Base-by-base conservation (phyloP, 2,888 invertebrate species). In the Dryadula phaetusa region DNA sequence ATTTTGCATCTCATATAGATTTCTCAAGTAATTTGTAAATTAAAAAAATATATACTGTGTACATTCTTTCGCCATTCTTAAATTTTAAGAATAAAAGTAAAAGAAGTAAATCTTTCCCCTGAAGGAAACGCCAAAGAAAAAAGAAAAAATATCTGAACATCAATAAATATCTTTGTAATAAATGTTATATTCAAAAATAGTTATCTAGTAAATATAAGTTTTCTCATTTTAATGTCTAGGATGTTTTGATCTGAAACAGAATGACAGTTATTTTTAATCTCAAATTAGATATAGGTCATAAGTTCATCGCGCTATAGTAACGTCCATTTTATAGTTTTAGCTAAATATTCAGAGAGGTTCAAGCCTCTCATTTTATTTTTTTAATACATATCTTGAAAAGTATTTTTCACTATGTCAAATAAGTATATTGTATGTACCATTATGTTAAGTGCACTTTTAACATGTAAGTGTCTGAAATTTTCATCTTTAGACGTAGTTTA, bases 401-500 rank as follows among this genome's bases (percentile, higher is more conserved):
- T 14, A 4, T 16, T 16, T 4, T 52, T 52, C 10, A 68, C 10
- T n/a, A 66, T 69, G 66, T 56, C 22, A 34, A n/a, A 40, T 12
- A 32, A 61, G 34, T n/a, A 52, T 53, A 3, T 66, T 10, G 58
- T 64, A 49, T 58, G 49, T 58, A 18, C 70, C 16, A 22, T 72
- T 22, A 46, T 70, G 66, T 47, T 77, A 66, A 52, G 20, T 64
- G 42, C 60, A 25, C 12, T 74, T 56, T 18, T 75, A 16, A 12
- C 63, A 47, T 62, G 74, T 58, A 63, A 77, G 52, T 74, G 81
- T 62, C 54, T 75, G 20, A 82, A 81, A 70, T 73, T 81, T 64
- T 73, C 81, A 56, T 89, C 88, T 8, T 66, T 92, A 46, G 86
- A 90, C 28, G 83, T 84, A 81, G 77, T 79, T 1, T 92, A 83